Evolutionary conservation across 2,797 vertebrate genomes (phyloP), one percentile per base, ranked within the genome.

Genomic region (Pristis pectinata): DNA sequence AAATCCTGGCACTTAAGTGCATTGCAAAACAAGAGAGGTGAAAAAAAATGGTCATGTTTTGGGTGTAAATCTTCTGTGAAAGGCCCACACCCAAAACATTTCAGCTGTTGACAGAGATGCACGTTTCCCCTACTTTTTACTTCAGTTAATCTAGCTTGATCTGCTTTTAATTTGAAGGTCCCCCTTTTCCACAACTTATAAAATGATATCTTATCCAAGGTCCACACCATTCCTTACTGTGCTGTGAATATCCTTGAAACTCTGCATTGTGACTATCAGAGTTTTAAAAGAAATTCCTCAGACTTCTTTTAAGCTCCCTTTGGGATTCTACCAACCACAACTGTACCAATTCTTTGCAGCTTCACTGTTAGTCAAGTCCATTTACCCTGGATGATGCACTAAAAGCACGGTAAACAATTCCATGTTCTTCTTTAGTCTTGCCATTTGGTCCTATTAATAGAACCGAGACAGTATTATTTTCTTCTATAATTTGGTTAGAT

Each of bases 1-100:
- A 95, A 95, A 95, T 96, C 94, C 95, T 95, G 94, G 76, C 80
- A 70, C 95, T 95, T 95, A 95, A 95, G 91, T 94, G 67, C 95
- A 93, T 87, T 30, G 96, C 95, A 95, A 95, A 91, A 24, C 64
- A 37, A 19, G 59, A 6, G 56, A 19, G 27, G 70, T 7, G 70
- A 74, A 74, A 24, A 91, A 91, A 41, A 91, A 34, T 59, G 53
- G 27, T 87, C 53, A 67, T 91, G 59, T 91, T 91, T 67, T 91
- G 87, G 1, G 61, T 91, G n/a, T 41, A 91, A 94, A 77, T 94
- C 30, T 44, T 44, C 94, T 11, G 41, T 27, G 74, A 44, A 44
- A 94, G 64, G 49, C 17, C 49, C 56, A 17, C 11, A 49, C 93
- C 44, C 61, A 91, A 91, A 91, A 41, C 44, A 91, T 44, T 19